These are phyloP conservation scores for Tamias sibiricus DNA, from an alignment of 2,113 vertebrate species.

Conservation along the genomic window DNA sequence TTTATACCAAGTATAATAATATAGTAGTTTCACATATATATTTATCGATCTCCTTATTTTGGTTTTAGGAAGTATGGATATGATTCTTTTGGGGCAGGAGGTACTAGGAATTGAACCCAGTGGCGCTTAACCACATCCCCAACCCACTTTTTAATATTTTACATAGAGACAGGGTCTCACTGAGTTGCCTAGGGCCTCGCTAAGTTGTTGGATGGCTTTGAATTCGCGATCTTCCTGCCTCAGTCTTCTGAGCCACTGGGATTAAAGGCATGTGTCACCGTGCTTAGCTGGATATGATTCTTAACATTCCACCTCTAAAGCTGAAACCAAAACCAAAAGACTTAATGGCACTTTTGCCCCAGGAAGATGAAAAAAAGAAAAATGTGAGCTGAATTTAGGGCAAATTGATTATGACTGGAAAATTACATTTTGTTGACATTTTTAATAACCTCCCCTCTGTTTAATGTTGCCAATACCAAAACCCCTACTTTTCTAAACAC, in stretches of 20 bases:
- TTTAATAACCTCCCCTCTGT: background rate
- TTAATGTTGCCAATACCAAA: background rate
- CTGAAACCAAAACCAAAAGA: background rate
- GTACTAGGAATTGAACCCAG: too few species aligned
- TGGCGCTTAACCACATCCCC: too few species aligned
- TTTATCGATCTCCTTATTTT: slow-evolving; percentile 18
- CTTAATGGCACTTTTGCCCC: background rate
- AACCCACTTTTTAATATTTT: too few species aligned
- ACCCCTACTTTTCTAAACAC: background rate
- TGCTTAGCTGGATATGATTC: background rate
- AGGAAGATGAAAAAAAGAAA: slow-evolving; percentile 21
- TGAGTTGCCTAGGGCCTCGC: too few species aligned
- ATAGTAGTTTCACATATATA: background rate
- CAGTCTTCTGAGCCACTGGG: too few species aligned
- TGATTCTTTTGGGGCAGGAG: background rate
- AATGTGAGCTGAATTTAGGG: background rate
- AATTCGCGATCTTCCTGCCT: too few species aligned
- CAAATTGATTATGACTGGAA: background rate
- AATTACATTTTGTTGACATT: background rate
- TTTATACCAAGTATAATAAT: slow-evolving; percentile 27
- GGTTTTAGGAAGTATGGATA: slow-evolving; percentile 13
- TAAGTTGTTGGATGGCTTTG: too few species aligned
- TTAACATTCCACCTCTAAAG: slow-evolving; percentile 39
- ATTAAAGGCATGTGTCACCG: too few species aligned
- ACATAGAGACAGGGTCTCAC: too few species aligned